Evolutionary conservation across 1,140 invertebrate genomes (phyloP).

Genomic region (Lordiphosa clarofinis): DNA sequence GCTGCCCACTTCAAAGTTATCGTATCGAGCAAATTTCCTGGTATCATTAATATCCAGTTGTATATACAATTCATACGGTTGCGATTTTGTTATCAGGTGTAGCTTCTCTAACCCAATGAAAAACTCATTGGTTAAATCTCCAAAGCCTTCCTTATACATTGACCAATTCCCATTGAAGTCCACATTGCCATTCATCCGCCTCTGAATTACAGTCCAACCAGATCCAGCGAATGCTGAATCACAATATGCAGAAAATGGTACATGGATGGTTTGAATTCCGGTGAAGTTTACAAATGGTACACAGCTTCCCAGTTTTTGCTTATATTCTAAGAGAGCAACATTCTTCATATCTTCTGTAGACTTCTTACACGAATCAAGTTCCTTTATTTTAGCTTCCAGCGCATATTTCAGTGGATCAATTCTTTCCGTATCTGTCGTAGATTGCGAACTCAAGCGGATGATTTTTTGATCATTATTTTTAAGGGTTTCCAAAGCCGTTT

Average conservation of each 20-base stretch:
- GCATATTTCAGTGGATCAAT: no score
- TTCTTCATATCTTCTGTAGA: no score
- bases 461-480: no score
- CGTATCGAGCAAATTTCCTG: slow-evolving; percentile 82
- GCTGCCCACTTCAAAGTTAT: slow-evolving; percentile 82
- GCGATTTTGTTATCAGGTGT: slow-evolving; percentile 81
- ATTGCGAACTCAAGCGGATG: no score
- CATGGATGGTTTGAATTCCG: no score
- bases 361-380: no score
- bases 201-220: slow-evolving; percentile 84
- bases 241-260: slow-evolving; percentile 1
- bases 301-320: no score
- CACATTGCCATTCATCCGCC: slow-evolving; percentile 82
- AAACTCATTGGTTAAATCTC: slow-evolving; percentile 82
- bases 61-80: slow-evolving; percentile 83
- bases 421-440: no score
- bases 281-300: no score
- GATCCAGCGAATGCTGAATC: slow-evolving; percentile 55
- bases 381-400: no score
- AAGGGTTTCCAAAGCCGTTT: no score
- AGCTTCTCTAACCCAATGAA: slow-evolving; percentile 83
- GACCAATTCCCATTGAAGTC: slow-evolving; percentile 83
- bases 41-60: slow-evolving; percentile 82
- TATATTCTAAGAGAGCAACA: no score
- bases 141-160: slow-evolving; percentile 83